Conservation (phyloP, 2,888 invertebrate genomes). For the Xiphydria camelus region DNA sequence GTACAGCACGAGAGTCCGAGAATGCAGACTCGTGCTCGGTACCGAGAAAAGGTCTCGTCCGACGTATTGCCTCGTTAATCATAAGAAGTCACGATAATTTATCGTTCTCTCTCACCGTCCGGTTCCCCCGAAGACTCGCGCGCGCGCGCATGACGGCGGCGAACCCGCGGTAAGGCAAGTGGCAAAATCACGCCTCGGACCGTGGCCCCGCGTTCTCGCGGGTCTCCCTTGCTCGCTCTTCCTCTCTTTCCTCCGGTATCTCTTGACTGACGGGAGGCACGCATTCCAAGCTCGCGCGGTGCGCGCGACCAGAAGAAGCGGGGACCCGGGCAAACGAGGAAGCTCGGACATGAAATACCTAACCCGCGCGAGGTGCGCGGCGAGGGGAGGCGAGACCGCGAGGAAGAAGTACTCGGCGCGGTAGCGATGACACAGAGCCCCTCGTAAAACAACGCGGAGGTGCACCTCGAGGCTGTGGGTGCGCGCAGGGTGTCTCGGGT, state of each 20-base stretch:
- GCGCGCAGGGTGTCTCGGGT: not conserved
- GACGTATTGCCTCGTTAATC: conserved; percentile 1
- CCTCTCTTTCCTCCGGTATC: not conserved
- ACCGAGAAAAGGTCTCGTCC: not conserved
- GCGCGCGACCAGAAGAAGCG: too few relatives aligned
- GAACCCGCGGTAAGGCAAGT: too few relatives aligned
- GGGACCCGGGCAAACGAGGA: not conserved
- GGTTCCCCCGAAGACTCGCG: too few relatives aligned
- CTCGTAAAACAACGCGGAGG: conserved; percentile 32
- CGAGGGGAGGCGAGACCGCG: too few relatives aligned
- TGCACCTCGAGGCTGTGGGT: conserved; percentile 21
- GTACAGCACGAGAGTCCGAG: too few relatives aligned
- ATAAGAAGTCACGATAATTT: not conserved
- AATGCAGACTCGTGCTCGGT: too few relatives aligned
- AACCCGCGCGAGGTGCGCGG: not conserved
- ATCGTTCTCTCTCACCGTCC: too few relatives aligned
- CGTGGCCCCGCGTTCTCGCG: not conserved
- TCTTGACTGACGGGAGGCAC: not conserved
- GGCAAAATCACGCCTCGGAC: not conserved
- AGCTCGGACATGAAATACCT: not conserved
- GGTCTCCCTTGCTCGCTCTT: not conserved
- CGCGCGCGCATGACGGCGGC: too few relatives aligned
- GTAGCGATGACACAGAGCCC: conserved; percentile 35
- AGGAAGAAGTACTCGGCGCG: too few relatives aligned
- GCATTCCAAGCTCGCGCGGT: not conserved